These are phyloP conservation scores for Brachionus sp. DNA, from an alignment of 1,140 invertebrate species.

Conservation along the genomic window DNA sequence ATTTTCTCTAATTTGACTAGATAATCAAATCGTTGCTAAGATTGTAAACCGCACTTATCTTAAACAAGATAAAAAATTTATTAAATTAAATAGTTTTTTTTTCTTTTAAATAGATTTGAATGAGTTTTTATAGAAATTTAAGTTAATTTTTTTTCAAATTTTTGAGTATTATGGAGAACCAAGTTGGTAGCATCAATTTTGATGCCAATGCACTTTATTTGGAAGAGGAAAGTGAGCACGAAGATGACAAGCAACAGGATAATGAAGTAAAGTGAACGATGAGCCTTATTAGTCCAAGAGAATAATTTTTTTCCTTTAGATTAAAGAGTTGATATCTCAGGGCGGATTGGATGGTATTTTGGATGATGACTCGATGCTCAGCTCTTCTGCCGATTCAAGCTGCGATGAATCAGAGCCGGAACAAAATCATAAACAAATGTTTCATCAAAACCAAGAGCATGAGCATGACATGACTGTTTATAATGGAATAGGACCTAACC, in stretches of 20 bases:
- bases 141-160: not conserved
- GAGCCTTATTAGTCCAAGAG: not conserved
- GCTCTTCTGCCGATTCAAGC: constrained; percentile 44
- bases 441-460: not conserved
- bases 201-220: constrained; percentile 38
- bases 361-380: constrained; percentile 38
- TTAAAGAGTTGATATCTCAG: constrained; percentile 39
- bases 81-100: not conserved
- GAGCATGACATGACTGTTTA: not conserved
- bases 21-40: constrained; percentile 5
- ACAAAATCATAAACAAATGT: not conserved
- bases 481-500: not conserved
- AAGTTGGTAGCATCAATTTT: constrained; percentile 44
- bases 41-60: constrained; percentile 3
- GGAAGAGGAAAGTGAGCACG: constrained; percentile 29
- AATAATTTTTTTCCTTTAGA: not conserved
- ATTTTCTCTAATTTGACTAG: not conserved
- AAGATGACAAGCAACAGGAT: constrained; percentile 43
- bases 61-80: not conserved
- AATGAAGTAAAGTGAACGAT: constrained; percentile 14
- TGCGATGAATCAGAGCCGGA: constrained; percentile 12
- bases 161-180: constrained; percentile 36
- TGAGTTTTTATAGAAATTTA: constrained; percentile 31
- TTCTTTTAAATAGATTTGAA: constrained; percentile 3
- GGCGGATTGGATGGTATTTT: constrained; percentile 39